Evolutionary conservation across 1,140 invertebrate species (phyloP).

Genomic region (Hyphantria cunea): DNA sequence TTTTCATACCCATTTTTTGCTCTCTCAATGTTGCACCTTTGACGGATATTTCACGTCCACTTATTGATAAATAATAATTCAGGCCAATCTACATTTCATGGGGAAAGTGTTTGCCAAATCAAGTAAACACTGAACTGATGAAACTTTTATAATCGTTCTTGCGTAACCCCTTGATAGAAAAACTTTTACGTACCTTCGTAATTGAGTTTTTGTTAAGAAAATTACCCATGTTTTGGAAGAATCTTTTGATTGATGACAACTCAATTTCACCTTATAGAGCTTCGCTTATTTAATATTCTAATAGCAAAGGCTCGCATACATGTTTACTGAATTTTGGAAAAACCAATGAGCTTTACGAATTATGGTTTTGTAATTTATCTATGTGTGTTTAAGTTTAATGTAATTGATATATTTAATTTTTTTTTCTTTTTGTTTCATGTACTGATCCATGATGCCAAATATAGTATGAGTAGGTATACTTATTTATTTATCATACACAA

Average conservation of each 20-base stretch:
- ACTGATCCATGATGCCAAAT: conserved; percentile 61
- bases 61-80: conserved; percentile 51
- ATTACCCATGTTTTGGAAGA: conserved; percentile 30
- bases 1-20: conserved; percentile 52
- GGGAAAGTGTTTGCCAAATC: conserved; percentile 31
- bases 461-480: conserved; percentile 70
- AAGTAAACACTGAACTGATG: conserved; percentile 44
- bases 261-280: conserved; percentile 17
- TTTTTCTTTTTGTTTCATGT: conserved; percentile 69
- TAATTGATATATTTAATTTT: conserved; percentile 40
- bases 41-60: conserved; percentile 41
- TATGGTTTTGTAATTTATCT: conserved; percentile 8
- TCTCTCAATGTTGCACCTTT: conserved; percentile 57
- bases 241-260: conserved; percentile 30
- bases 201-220: conserved; percentile 46
- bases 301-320: conserved; percentile 14
- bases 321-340: conserved; percentile 10
- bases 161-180: conserved; percentile 53
- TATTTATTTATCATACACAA: conserved; percentile 32
- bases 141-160: conserved; percentile 54
- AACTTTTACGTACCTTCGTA: conserved; percentile 43
- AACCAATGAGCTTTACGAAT: conserved; percentile 9
- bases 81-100: conserved; percentile 35
- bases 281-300: conserved; percentile 25
- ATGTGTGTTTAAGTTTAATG: conserved; percentile 19